Base-by-base conservation (phyloP, 64 coral and sea anemone species). In the Orbicella faveolata region DNA sequence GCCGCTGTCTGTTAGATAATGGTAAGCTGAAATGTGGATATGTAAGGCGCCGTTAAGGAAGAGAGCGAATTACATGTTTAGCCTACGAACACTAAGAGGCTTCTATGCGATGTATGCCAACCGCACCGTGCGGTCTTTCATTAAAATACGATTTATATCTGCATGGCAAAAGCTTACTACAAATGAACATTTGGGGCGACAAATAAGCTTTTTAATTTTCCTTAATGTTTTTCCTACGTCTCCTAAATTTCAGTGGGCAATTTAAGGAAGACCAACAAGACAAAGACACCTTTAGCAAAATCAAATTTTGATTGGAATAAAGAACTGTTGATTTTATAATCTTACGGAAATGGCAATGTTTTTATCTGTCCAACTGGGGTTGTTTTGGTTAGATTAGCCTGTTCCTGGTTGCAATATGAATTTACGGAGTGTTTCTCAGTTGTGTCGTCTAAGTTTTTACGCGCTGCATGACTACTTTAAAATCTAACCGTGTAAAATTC, bases 31-130 rank as follows among this genome's bases (percentile, higher is more conserved):
- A 82, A 82, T 34, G 65, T 82, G 74, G 83, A 82, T 57, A 90
- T 23, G 25, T 34, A 90, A 13, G 68, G 78, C 78, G 78, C 34
- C 63, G 34, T 37, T 30, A 83, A 59, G 25, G 52, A 80, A 44
- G 23, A 73, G 52, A 80, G 26, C 54, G 37, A 73, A 89, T 89
- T 30, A 6, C 4, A 48, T 90, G 77, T 90, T 90, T 90, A 57
- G 78, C 57, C 89, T 90, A 55, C 34, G 3, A 59, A 21, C 68
- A 69, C 48, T 11, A 48, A 85, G 67, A 73, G 23, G n/a, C 9
- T 67, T 67, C 64, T 67, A 67, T 67, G 5, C 64, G 1, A 20
- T 67, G 18, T n/a, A 33, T 70, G 21, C 11, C 12, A 68, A 23
- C 6, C 65, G 12, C 63, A 23, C 82, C 10, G 36, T 30, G 63